Conservation (phyloP, 2,113 vertebrate species). For the Proterorhinus semilunaris region DNA sequence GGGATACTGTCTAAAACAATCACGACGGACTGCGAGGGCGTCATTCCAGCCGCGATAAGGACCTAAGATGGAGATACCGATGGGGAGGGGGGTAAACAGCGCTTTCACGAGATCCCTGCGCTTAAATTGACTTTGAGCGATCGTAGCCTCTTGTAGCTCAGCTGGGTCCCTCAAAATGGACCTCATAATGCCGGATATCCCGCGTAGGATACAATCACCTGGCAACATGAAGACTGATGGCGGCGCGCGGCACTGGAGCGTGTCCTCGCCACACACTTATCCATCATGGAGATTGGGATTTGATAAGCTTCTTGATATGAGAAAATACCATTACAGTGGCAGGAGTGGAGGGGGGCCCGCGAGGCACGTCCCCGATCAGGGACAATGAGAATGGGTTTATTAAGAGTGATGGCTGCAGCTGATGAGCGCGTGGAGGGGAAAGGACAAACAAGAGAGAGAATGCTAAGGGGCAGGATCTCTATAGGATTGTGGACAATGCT, state of each 20-base stretch:
- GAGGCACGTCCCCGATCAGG: conserved; percentile 42
- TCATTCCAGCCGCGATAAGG: conserved; percentile 11
- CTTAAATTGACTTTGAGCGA: conserved; percentile 62
- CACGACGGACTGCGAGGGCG: neutral
- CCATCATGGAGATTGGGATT: conserved; percentile 71
- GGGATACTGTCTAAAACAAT: neutral
- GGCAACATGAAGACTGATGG: conserved; percentile 69
- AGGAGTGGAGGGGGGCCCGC: conserved; percentile 36
- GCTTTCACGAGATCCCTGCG: conserved; percentile 18
- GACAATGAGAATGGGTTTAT: conserved; percentile 59
- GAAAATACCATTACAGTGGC: conserved; percentile 58
- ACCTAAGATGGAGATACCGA: conserved; percentile 23
- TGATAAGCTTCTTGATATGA: conserved; percentile 63
- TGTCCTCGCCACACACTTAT: conserved; percentile 66
- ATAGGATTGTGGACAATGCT: neutral
- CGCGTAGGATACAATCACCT: conserved; percentile 61
- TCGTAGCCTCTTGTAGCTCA: conserved; percentile 53
- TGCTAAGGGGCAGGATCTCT: conserved; percentile 21
- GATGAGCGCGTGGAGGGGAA: conserved; percentile 27
- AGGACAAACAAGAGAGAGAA: conserved; percentile 30
- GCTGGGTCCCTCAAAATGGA: conserved; percentile 59
- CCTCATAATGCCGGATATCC: conserved; percentile 64
- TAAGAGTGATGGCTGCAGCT: conserved; percentile 55
- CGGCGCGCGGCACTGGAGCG: conserved; percentile 42
- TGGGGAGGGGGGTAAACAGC: conserved; percentile 15